These are phyloP conservation scores for Caenorhabditis sp. DNA, from an alignment of 2,888 invertebrate genomes.

Conservation along the genomic window DNA sequence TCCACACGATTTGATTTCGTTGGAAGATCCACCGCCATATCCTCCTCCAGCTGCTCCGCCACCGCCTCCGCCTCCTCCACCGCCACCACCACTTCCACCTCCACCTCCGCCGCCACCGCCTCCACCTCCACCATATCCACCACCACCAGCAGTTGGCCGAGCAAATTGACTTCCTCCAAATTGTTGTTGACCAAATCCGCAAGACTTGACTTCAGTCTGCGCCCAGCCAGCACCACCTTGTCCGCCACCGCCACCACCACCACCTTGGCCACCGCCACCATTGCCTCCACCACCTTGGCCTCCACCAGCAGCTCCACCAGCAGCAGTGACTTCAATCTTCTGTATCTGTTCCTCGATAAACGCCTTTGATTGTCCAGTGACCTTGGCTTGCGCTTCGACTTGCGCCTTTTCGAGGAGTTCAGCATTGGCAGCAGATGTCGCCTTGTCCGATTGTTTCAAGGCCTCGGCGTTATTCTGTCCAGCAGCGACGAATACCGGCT, in stretches of 20 bases:
- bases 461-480: constrained; percentile 11
- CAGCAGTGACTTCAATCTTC: constrained; percentile 7
- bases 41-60: constrained; percentile 3
- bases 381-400: constrained; percentile 17
- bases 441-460: constrained; percentile 20
- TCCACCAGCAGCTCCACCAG: constrained; percentile 22
- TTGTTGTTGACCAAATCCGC: constrained; percentile 8
- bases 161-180: constrained; percentile 11
- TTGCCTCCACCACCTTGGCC: constrained; percentile 25
- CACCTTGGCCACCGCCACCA: constrained; percentile 22
- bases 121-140: constrained; percentile 9
- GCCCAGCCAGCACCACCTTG: background rate
- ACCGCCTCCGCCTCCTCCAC: constrained; percentile 5
- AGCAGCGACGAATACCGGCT: constrained; percentile 31
- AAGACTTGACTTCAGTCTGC: constrained; percentile 7
- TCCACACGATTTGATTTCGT: constrained; percentile 28
- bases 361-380: constrained; percentile 33
- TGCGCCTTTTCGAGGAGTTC: constrained; percentile 25
- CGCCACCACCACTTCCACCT: background rate
- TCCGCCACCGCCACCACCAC: constrained; percentile 15
- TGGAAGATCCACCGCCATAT: constrained; percentile 2
- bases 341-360: constrained; percentile 25
- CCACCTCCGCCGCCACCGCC: background rate
- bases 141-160: background rate
- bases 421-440: constrained; percentile 13